Evolutionary conservation across 1,140 invertebrate genomes (phyloP).

Genomic region (Temnothorax curvispinosus): DNA sequence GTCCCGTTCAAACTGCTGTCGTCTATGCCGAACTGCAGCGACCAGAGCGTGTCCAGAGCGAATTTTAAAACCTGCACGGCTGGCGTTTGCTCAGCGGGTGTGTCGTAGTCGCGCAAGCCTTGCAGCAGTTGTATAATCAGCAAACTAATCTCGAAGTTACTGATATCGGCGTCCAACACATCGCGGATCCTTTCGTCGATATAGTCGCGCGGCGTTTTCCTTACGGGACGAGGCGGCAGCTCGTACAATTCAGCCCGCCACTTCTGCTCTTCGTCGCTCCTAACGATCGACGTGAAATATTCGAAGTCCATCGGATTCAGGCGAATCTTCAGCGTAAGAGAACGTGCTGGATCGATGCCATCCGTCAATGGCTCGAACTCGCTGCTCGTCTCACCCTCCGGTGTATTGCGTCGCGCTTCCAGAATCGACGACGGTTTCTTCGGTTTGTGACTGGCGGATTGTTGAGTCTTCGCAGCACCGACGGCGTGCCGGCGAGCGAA

Average conservation of each 20-base stretch:
- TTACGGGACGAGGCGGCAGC: constrained; percentile 74
- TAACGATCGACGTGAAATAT: constrained; percentile 87
- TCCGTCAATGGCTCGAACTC: constrained; percentile 86
- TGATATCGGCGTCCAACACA: constrained; percentile 86
- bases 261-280: constrained; percentile 86
- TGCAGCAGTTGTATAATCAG: constrained; percentile 88
- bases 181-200: constrained; percentile 86
- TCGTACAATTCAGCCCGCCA: constrained; percentile 73
- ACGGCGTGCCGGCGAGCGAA: constrained; percentile 31
- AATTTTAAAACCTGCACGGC: constrained; percentile 88
- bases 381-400: constrained; percentile 79
- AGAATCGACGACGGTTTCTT: constrained; percentile 24
- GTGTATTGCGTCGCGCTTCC: constrained; percentile 52
- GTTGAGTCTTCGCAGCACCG: constrained; percentile 17
- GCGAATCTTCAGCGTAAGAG: constrained; percentile 86
- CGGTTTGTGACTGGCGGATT: constrained; percentile 56
- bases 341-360: constrained; percentile 85
- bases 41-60: constrained; percentile 87
- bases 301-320: constrained; percentile 89
- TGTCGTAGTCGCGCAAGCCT: constrained; percentile 87
- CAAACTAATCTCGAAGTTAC: constrained; percentile 87
- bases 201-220: constrained; percentile 85
- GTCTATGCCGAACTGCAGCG: constrained; percentile 87
- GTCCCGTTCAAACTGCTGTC: constrained; percentile 70
- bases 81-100: constrained; percentile 86